These are phyloP conservation scores for Ptilodon capucinus DNA, from an alignment of 2,888 invertebrate genomes.

Conservation along the genomic window DNA sequence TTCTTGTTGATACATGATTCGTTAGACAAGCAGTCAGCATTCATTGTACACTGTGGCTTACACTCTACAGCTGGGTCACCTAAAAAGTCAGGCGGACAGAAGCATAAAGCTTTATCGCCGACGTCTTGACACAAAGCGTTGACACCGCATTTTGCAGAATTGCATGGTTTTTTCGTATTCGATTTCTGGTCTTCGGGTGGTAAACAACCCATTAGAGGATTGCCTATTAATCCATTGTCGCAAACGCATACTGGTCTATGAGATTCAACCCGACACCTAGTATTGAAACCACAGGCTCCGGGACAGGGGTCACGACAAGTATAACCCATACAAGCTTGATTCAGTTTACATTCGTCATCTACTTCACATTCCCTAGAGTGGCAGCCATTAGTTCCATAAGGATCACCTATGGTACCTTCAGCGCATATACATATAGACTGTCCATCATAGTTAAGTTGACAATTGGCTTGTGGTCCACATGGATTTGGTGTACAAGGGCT, in stretches of 20 bases:
- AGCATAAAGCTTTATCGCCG: conserved; percentile 87
- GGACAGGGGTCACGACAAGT: conserved; percentile 92
- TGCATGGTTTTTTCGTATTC: conserved; percentile 84
- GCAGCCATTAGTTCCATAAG: conserved; percentile 87
- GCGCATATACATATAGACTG: conserved; percentile 88
- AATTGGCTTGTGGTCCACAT: conserved; percentile 90
- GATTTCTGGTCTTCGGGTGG: conserved; percentile 79
- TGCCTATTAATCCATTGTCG: conserved; percentile 87
- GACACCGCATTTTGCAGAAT: conserved; percentile 88
- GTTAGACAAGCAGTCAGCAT: conserved; percentile 89
- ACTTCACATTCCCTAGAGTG: conserved; percentile 91
- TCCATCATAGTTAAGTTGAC: conserved; percentile 86
- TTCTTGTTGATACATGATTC: conserved; percentile 89
- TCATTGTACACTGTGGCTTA: conserved; percentile 90
- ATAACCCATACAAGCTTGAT: conserved; percentile 90
- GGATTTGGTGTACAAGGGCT: conserved; percentile 90
- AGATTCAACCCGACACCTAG: conserved; percentile 88
- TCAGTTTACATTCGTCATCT: conserved; percentile 88
- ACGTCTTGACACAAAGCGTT: conserved; percentile 90
- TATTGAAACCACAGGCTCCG: conserved; percentile 89
- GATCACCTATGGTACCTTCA: conserved; percentile 89
- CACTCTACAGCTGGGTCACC: conserved; percentile 91
- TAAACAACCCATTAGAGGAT: conserved; percentile 89
- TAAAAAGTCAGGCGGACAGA: conserved; percentile 88
- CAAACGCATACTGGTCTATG: conserved; percentile 93